A percentile compares a stretch with the other conserved stretches of the same genome.
Evolutionary conservation across 2,113 vertebrate species (phyloP).

Genomic region (Marmota flaviventris): DNA sequence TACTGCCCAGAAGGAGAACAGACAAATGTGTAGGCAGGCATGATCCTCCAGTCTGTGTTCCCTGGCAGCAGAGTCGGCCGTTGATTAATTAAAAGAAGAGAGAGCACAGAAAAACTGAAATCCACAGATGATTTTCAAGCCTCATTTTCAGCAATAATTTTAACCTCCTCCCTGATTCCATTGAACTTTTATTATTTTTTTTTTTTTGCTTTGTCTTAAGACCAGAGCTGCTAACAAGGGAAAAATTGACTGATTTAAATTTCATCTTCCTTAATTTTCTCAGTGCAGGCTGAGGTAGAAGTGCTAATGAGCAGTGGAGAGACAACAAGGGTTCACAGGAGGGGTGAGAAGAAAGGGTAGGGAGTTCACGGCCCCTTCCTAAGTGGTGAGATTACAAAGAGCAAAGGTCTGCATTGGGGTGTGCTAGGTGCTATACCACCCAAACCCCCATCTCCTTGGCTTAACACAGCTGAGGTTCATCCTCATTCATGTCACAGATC

Average conservation of each 20-base stretch:
- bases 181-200: not conserved
- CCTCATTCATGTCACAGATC: not conserved
- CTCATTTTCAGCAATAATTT: conserved; percentile 46
- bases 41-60: not conserved
- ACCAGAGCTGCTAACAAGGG: conserved; percentile 61
- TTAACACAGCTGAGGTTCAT: not conserved
- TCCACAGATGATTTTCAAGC: conserved; percentile 5
- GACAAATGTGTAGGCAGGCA: not conserved
- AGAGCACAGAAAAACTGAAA: not conserved
- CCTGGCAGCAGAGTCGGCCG: not conserved
- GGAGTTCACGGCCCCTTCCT: not conserved
- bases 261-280: conserved; percentile 61
- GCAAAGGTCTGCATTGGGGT: not conserved
- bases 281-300: not conserved
- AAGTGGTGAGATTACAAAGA: not conserved
- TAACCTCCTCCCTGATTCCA: conserved; percentile 40
- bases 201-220: conserved; percentile 20
- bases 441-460: not conserved
- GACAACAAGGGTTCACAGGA: not conserved
- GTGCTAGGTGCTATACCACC: not conserved
- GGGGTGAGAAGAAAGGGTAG: not conserved
- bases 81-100: not conserved
- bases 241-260: conserved; percentile 53
- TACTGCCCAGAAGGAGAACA: not conserved
- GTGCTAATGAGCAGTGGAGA: conserved; percentile 66